Base-by-base conservation (phyloP, 2,113 vertebrate genomes). In the Pedetes capensis region DNA sequence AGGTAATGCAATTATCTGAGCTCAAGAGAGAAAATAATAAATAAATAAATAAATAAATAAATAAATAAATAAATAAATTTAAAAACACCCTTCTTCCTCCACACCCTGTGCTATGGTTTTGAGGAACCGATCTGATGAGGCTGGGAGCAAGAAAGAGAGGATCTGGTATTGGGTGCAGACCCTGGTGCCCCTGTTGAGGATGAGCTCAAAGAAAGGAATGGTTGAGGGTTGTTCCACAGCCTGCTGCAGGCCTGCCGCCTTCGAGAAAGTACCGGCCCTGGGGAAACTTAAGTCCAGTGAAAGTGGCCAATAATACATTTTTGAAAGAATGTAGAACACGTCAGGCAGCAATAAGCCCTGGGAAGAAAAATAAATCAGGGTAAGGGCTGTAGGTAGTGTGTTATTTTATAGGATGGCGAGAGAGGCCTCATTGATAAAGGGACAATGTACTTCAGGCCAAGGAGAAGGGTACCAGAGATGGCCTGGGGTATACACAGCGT, bases 151-250 rank as follows among this genome's bases (percentile, higher is more conserved):
- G 23, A 34, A 57, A 37, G 10, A n/a, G 32, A 71, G 14, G 42
- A 37, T 14, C 6, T 2, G 0, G 61, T 2, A 2, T 6, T 22
- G 17, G 20, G 2, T 23, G 3, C n/a, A 75, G 61, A 57, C 22
- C n/a, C 29, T 2, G 49, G 32, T 16, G 55, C 17, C 72, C 84
- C 3, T 9, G 11, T 8, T 42, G 81, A 17, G 34, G n/a, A 2
- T 1, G 8, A 88, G 8, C 20, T 22, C 17, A 25, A 22, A 71
- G n/a, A 34, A n/a, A 69, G 37, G 5, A 1, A 39, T 29, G 14
- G 0, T 0, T 29, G 76, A 57, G n/a, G 16, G 6, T 4, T 5
- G 63, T 16, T 6, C 7, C 4, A 2, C 32, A 20, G n/a, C 27
- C 63, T 66, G 18, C 17, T 32, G 89, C 18, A 1, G 1, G 34